Evolutionary conservation across 2,888 invertebrate genomes (phyloP), one percentile per base, ranked within the genome.

Genomic region (Parapristionchus giblindavisi): DNA sequence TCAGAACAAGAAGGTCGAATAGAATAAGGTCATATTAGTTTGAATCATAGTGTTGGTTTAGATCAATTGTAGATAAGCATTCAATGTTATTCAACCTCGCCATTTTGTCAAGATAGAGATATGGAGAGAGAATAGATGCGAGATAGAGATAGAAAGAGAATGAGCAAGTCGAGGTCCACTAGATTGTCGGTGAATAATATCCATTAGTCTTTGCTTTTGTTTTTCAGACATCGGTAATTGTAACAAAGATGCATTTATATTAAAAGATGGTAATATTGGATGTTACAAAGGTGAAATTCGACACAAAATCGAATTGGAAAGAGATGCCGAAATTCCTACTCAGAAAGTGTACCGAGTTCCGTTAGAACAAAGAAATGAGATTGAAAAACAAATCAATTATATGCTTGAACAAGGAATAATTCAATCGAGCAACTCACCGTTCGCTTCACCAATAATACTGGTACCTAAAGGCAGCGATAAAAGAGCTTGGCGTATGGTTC

Each of bases 291-390:
- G 58, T 11, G 24, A 58, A 11, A 58, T 58, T 24, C 58, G 58
- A n/a, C 58, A 58, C 29, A 58, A 24, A 58, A 58, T 58, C 29
- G 58, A 58, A 14, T 11, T 58, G 8, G 11, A 21, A 14, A 24
- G 24, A 8, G 11, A 17, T 24, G n/a, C n/a, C 29, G 24, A 58
- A 8, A 8, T 24, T 24, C 58, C 58, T 11, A 11, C 58, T 17
- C 11, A 11, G 8, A 58, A 24, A 58, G 11, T 24, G 24, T 24
- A 58, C 24, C 58, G 58, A 58, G 58, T 58, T 11, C 58, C 58
- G 58, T 58, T 58, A 24, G 58, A 58, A 27, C n/a, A 58, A 58
- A 14, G 58, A 58, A 24, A 58, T 21, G 58, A 58, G 58, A 58
- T 58, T 24, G 58, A 14, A 11, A 58, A n/a, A 58, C 58, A 58